Evolutionary conservation across 2,113 vertebrate species (phyloP), one percentile per base, ranked within the genome.

Genomic region (Mystacornis crossleyi): DNA sequence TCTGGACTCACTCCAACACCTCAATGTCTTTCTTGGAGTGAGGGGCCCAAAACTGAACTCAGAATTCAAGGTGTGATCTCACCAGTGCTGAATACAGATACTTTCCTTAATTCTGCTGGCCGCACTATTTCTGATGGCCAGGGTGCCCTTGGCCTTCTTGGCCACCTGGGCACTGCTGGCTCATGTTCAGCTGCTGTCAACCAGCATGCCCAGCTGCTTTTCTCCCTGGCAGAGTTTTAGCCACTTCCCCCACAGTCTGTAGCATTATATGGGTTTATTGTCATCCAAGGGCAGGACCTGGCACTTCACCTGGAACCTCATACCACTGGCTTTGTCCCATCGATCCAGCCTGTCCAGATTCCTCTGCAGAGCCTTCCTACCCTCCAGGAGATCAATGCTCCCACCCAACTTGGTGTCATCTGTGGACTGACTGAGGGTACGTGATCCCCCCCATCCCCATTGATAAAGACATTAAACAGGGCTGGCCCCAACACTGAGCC

Each of bases 31-130:
- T 33, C 42, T 58, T 58, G 26, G 4, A 51, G 14, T 24, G 33
- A 58, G 51, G 14, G 21, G 15, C 60, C 18, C 67, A n/a, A 28
- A 81, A 81, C 43, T 23, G 43, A 57, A 12, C 29, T 14, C 26
- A 50, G 26, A 33, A 65, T 36, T 81, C 34, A 26, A 51, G 13
- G 10, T 19, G 26, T 50, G 43, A 8, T 31, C 31, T 50, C 58
- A 43, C 20, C 26, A 36, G 26, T 10, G 50, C 9, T 0, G 0
- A 58, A 33, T 8, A 33, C 31, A 60, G 18, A 38, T 29, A 60
- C 19, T 20, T 79, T 40, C 55, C 48, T 24, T 20, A 5, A 40
- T 53, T 36, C 45, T 60, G 7, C 60, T 20, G 21, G 29, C 28
- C 45, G 25, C 16, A n/a, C 4, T 28, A 5, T 45, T 67, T 29